Evolutionary conservation across 1,140 invertebrate genomes (phyloP).

Genomic region (Eupristina koningsbergeri): DNA sequence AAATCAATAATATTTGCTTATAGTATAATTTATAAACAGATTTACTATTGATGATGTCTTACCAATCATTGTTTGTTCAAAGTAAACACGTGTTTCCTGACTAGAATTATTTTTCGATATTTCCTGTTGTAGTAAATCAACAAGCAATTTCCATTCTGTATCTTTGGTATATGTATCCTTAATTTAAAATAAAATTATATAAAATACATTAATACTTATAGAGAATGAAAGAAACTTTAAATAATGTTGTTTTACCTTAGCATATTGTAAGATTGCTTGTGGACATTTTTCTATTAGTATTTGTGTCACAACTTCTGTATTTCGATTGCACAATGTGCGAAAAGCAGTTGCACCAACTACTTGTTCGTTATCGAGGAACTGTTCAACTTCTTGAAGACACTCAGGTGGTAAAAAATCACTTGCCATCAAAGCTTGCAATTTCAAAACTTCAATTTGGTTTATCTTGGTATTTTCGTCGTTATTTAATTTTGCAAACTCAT

Average conservation of each 20-base stretch:
- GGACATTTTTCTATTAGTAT: slow-evolving; percentile 74
- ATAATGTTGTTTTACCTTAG: slow-evolving; percentile 75
- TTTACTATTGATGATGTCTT: slow-evolving; percentile 40
- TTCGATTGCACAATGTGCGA: slow-evolving; percentile 62
- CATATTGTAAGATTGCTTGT: slow-evolving; percentile 75
- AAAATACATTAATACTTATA: slow-evolving; percentile 28
- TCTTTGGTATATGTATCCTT: slow-evolving; percentile 73
- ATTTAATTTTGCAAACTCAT: slow-evolving; percentile 54
- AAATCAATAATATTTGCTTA: neutral
- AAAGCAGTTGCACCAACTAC: slow-evolving; percentile 68
- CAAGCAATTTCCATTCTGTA: slow-evolving; percentile 74
- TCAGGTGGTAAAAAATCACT: slow-evolving; percentile 68
- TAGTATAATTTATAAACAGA: neutral
- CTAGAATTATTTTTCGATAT: slow-evolving; percentile 66
- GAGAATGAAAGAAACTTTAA: too few species aligned
- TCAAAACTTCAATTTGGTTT: slow-evolving; percentile 64
- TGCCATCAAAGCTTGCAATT: slow-evolving; percentile 68
- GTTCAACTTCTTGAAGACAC: slow-evolving; percentile 68
- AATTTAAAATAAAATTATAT: slow-evolving; percentile 48
- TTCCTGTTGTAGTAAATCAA: slow-evolving; percentile 71
- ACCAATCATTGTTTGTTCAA: slow-evolving; percentile 74
- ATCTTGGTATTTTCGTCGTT: slow-evolving; percentile 54
- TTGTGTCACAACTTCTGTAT: slow-evolving; percentile 61
- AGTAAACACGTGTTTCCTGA: slow-evolving; percentile 68
- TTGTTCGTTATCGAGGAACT: slow-evolving; percentile 68